phyloP scores from a whole-genome alignment of 1,140 invertebrate genomes.

The Cyphomyrmex costatus region DNA sequence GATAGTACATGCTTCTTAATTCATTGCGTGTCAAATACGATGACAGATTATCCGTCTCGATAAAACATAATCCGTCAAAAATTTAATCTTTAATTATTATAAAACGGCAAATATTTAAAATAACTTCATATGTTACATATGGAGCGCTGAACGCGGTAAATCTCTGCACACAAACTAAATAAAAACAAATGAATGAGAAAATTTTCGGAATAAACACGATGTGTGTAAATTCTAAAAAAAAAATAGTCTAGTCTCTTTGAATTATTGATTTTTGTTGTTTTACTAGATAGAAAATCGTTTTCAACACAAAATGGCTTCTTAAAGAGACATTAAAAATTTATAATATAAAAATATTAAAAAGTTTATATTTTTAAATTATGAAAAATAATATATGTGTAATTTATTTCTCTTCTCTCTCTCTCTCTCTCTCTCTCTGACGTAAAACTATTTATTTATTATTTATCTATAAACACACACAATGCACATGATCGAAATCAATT shows the following conservation, averaged over 20 bases:
- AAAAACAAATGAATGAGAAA: not conserved
- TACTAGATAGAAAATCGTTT: not conserved
- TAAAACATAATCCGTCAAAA: not conserved
- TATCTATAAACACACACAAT: not conserved
- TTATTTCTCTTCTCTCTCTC: too few species aligned
- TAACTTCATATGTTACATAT: not conserved
- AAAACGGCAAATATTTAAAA: not conserved
- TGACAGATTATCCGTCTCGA: not conserved
- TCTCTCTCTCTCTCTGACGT: too few species aligned
- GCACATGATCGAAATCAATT: not conserved
- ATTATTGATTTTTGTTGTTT: too few species aligned
- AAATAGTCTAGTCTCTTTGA: not conserved
- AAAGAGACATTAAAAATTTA: not conserved
- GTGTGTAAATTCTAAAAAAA: not conserved
- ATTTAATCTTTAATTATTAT: constrained; percentile 8
- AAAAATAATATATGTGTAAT: not conserved
- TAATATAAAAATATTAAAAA: not conserved
- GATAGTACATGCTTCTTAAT: constrained; percentile 23
- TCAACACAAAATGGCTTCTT: not conserved
- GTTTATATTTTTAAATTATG: not conserved
- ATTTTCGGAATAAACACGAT: not conserved
- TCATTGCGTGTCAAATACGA: not conserved
- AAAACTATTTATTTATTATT: not conserved
- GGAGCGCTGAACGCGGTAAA: not conserved
- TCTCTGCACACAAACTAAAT: not conserved